A percentile compares a stretch with the other conserved stretches of the same genome.
Evolutionary conservation across 1,140 invertebrate species (phyloP).

Genomic region (Caerostris extrusa): DNA sequence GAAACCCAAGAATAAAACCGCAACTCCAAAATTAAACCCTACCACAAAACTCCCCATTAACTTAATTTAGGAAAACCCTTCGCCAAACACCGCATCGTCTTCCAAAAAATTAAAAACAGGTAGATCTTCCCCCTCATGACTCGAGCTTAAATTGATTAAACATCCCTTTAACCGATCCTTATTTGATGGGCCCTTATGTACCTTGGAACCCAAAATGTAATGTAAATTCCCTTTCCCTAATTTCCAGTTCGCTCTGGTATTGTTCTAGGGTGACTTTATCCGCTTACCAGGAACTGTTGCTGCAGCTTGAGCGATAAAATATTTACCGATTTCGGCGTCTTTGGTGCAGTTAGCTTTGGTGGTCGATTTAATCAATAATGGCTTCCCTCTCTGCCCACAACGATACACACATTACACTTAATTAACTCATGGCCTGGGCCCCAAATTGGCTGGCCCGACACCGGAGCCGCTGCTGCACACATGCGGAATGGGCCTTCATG

Average conservation of each 20-base stretch:
- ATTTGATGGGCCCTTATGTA: neutral
- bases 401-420: conserved; percentile 73
- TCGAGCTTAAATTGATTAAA: conserved; percentile 5
- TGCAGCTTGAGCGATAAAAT: conserved; percentile 62
- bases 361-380: conserved; percentile 74
- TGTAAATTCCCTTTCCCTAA: conserved; percentile 51
- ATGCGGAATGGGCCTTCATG: neutral
- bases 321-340: conserved; percentile 56
- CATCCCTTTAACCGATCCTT: neutral
- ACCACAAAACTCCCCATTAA: neutral
- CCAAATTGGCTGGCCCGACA: neutral
- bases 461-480: neutral
- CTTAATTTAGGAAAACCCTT: neutral
- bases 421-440: conserved; percentile 66
- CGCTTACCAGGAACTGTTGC: conserved; percentile 7
- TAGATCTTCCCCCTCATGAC: neutral
- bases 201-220: neutral
- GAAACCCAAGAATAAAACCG: too few species aligned
- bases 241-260: conserved; percentile 13
- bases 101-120: neutral
- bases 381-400: neutral
- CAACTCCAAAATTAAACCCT: neutral
- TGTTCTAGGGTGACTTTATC: conserved; percentile 60
- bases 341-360: conserved; percentile 45
- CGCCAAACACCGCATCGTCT: neutral